Conservation (phyloP, 2,888 invertebrate species). For the Oscheius sp. region DNA sequence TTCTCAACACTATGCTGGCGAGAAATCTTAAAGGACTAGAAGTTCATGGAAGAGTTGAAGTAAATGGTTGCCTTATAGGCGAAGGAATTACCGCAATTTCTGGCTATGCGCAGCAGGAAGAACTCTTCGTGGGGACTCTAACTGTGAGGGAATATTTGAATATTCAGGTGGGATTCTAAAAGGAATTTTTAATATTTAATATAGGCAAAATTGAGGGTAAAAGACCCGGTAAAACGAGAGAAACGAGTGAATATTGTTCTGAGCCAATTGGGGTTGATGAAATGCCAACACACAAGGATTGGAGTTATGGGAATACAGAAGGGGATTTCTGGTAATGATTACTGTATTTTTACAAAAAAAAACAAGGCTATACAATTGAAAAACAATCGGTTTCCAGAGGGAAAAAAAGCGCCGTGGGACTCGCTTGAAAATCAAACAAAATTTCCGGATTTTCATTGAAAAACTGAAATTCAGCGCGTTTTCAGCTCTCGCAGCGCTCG, state of each 20-base stretch:
- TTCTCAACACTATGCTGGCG: slow-evolving; percentile 84
- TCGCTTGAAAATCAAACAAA: too few species aligned
- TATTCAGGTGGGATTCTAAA: slow-evolving; percentile 75
- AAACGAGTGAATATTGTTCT: slow-evolving; percentile 78
- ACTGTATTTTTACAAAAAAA: background rate
- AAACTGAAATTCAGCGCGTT: too few species aligned
- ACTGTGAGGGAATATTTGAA: slow-evolving; percentile 72
- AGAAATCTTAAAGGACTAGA: slow-evolving; percentile 66
- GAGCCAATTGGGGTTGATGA: slow-evolving; percentile 85
- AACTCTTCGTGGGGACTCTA: slow-evolving; percentile 71
- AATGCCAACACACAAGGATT: slow-evolving; percentile 90
- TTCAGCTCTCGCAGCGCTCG: slow-evolving; percentile 65
- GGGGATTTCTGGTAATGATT: slow-evolving; percentile 60
- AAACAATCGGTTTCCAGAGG: too few species aligned
- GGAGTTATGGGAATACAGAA: slow-evolving; percentile 85
- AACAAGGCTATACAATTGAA: too few species aligned
- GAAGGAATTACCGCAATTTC: slow-evolving; percentile 62
- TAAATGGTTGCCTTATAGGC: slow-evolving; percentile 64
- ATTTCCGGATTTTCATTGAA: background rate
- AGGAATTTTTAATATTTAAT: background rate
- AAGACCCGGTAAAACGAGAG: slow-evolving; percentile 78
- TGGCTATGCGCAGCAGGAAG: slow-evolving; percentile 72
- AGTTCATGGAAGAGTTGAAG: slow-evolving; percentile 70
- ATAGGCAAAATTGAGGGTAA: slow-evolving; percentile 75
- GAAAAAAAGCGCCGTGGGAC: too few species aligned